These are phyloP conservation scores for Lepidocyrtinus sp. DNA, from an alignment of 2,888 invertebrate genomes.

Conservation along the genomic window DNA sequence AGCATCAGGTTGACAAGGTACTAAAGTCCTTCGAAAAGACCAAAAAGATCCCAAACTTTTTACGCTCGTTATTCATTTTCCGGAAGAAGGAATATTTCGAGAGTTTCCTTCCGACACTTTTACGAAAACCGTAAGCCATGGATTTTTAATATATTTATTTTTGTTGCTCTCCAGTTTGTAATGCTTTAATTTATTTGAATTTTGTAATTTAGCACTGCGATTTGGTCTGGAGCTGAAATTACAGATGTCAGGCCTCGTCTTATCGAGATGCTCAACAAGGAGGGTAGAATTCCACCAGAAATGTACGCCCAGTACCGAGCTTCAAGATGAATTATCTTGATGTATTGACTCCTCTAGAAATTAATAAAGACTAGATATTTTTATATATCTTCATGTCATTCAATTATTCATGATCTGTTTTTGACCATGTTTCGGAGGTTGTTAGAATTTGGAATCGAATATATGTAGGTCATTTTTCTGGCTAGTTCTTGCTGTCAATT, in stretches of 20 bases:
- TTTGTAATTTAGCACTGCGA: conserved; percentile 7
- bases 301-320: conserved; percentile 59
- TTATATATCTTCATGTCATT: too few relatives aligned
- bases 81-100: conserved; percentile 61
- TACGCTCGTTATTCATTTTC: conserved; percentile 64
- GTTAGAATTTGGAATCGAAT: too few relatives aligned
- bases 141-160: too few relatives aligned
- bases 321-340: too few relatives aligned
- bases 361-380: too few relatives aligned
- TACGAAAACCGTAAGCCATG: conserved; percentile 68
- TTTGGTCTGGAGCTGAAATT: conserved; percentile 34
- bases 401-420: too few relatives aligned
- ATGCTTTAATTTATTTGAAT: conserved; percentile 3
- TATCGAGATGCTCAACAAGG: conserved; percentile 64
- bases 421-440: too few relatives aligned
- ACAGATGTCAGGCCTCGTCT: conserved; percentile 64
- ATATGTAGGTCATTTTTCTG: too few relatives aligned
- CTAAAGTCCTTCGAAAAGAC: conserved; percentile 57
- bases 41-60: conserved; percentile 54
- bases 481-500: too few relatives aligned
- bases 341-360: too few relatives aligned
- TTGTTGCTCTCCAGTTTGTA: not conserved
- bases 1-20: conserved; percentile 64
- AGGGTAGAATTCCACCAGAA: conserved; percentile 61
- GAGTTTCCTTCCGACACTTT: conserved; percentile 64